Conservation (phyloP, 92 coral and sea anemone genomes). For the Epizoanthus scotinus region DNA sequence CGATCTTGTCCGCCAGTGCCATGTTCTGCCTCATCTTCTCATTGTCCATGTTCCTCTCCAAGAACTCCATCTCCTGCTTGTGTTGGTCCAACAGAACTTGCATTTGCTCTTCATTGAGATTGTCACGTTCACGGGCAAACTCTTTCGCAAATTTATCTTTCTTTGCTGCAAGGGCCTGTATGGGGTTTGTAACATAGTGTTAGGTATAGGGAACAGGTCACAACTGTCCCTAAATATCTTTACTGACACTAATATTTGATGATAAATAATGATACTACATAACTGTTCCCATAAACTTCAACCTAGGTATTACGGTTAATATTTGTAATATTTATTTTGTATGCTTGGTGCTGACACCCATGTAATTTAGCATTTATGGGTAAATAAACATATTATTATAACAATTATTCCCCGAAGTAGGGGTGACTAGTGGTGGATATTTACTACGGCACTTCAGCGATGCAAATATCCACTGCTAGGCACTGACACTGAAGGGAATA, state of each 20-base stretch:
- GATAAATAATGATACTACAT: too few species aligned
- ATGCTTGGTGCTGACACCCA: too few species aligned
- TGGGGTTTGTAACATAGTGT: constrained; percentile 1
- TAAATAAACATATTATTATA: too few species aligned
- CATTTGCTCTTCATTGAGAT: constrained; percentile 83
- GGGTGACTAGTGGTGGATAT: too few species aligned
- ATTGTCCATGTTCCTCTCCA: constrained; percentile 86
- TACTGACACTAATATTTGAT: neutral
- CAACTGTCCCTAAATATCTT: neutral
- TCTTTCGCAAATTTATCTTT: constrained; percentile 81
- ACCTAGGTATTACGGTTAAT: too few species aligned
- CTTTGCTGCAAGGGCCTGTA: constrained; percentile 80
- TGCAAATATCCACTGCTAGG: too few species aligned
- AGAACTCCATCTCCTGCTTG: constrained; percentile 77
- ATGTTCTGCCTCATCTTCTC: constrained; percentile 85
- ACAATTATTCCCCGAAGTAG: too few species aligned
- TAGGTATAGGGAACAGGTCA: neutral
- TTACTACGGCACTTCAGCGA: too few species aligned
- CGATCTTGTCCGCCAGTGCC: constrained; percentile 83
- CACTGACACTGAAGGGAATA: too few species aligned
- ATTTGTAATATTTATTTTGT: too few species aligned
- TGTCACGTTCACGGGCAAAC: constrained; percentile 60
- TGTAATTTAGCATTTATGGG: too few species aligned
- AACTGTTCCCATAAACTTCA: too few species aligned
- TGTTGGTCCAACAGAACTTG: constrained; percentile 85